Base-by-base conservation (phyloP, 2,888 invertebrate genomes). In the Caenorhabditis angaria region DNA sequence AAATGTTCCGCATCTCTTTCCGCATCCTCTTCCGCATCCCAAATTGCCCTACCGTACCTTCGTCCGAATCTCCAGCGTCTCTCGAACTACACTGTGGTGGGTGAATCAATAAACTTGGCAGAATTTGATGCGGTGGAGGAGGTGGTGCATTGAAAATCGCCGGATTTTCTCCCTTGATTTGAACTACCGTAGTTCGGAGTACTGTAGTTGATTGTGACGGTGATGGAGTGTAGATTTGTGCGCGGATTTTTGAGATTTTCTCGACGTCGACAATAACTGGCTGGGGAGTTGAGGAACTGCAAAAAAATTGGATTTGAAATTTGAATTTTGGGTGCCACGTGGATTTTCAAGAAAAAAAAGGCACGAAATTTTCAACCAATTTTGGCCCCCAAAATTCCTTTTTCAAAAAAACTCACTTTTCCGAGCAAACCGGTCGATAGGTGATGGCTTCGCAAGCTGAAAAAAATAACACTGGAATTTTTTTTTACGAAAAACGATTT, bases 361-460 rank as follows among this genome's bases (percentile, higher is more conserved):
- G 6, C 10, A 20, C 50, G n/a, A 50, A 14, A 50, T 6, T 12
- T n/a, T n/a, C 50, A 20, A 20, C n/a, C 50, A 12, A 50, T 50
- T n/a, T 50, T 20, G 10, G 6, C 10, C 18, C 6, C 50, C 20
- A 20, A 50, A 50, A 50, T 12, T 12, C 50, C 50, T n/a, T 6
- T 50, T 50, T n/a, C n/a, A n/a, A 41, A 14, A 41, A 41, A 41
- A 41, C 41, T 28, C 28, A 27, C 24, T 18, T 55, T 27, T 25
- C 55, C 18, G 55, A 28, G 4, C 29, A 29, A 28, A 59, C 50
- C 12, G 71, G 71, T 61, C 71, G 71, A 63, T 71, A 71, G 55
- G 71, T 71, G 61, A 71, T 66, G 60, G 71, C 63, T 66, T 71
- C 70, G 50, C 59, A 58, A 28, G 53, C 58, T 58, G 56, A 12